Base-by-base conservation (phyloP, 2,888 invertebrate species). In the Xylota segnis region DNA sequence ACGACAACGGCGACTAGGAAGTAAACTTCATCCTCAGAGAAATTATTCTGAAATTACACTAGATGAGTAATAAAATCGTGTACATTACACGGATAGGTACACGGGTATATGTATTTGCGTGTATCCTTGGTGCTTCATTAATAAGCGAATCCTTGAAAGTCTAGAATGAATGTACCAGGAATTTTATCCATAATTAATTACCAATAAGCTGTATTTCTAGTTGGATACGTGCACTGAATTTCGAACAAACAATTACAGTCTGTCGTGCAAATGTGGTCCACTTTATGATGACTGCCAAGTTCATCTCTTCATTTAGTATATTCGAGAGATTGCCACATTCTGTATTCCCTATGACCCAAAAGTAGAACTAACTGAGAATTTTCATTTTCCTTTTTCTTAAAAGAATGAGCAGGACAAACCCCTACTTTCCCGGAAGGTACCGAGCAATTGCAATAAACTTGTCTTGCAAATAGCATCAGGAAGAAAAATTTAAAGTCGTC, bases 11-110 rank as follows among this genome's bases (percentile, higher is more conserved):
- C 45, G 27, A 12, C 37, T 14, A 37, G 5, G 4, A 72, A 37
- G 54, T 27, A 37, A 52, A 65, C 52, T 79, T 75, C 27, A 75
- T 84, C 84, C 84, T 84, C 37, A 50, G 81, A 84, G 81, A 66
- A 84, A 84, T 83, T 83, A 83, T 74, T 63, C 63, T 50, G 43
- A 47, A 61, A 74, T 84, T 71, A 71, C 71, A 71, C 65, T 59
- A 74, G 58, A 81, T 75, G 63, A 65, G 66, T 81, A 71, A 81
- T 84, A 75, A 81, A 81, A 81, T 66, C 70, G 76, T 70, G 43
- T 52, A 58, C 70, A 65, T 76, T 76, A 65, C 63, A 63, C 63
- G 40, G 58, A 1, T 66, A 7, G 12, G 16, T 34, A 18, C 3
- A 40, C 14, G 50, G 34, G 37, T 32, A 10, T 56, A 68, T 43